Evolutionary conservation across 2,113 vertebrate genomes (phyloP).

Genomic region (Zingel zingel): DNA sequence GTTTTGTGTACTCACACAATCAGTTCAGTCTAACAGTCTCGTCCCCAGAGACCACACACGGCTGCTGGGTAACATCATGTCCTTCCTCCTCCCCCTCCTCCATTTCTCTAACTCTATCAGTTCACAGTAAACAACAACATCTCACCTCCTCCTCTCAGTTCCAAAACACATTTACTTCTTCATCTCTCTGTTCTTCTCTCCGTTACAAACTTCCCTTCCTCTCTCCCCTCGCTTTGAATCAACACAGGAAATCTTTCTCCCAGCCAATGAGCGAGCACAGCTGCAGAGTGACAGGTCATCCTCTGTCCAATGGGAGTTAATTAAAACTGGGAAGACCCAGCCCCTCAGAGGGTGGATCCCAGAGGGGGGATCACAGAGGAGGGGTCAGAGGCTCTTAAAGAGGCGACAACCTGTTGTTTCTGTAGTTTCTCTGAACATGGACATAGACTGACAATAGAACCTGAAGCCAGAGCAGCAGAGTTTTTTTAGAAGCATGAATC

Average conservation of each 20-base stretch:
- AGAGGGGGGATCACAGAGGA: neutral
- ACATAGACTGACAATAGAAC: no score
- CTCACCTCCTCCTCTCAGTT: neutral
- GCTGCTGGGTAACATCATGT: constrained; percentile 36
- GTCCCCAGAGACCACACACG: constrained; percentile 57
- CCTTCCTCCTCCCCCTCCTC: constrained; percentile 37
- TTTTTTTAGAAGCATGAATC: no score
- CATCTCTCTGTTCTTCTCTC: constrained; percentile 12
- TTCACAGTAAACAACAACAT: neutral
- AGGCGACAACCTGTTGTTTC: constrained; percentile 29
- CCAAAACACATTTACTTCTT: neutral
- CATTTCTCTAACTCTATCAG: neutral
- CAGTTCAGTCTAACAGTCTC: constrained; percentile 17
- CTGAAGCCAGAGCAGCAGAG: no score
- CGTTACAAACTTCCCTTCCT: constrained; percentile 40
- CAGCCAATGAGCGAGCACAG: constrained; percentile 80
- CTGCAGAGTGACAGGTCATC: constrained; percentile 44
- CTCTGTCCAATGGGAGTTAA: constrained; percentile 46
- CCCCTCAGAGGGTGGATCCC: constrained; percentile 22
- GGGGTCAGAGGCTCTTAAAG: constrained; percentile 75
- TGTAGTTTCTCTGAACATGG: no score
- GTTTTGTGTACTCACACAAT: constrained; percentile 32
- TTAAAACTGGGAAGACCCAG: neutral
- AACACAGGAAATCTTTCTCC: constrained; percentile 86
- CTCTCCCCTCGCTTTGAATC: constrained; percentile 84